Evolutionary conservation across 2,888 invertebrate species (phyloP), one percentile per base, ranked within the genome.

Genomic region (Galerucella nymphaeae): DNA sequence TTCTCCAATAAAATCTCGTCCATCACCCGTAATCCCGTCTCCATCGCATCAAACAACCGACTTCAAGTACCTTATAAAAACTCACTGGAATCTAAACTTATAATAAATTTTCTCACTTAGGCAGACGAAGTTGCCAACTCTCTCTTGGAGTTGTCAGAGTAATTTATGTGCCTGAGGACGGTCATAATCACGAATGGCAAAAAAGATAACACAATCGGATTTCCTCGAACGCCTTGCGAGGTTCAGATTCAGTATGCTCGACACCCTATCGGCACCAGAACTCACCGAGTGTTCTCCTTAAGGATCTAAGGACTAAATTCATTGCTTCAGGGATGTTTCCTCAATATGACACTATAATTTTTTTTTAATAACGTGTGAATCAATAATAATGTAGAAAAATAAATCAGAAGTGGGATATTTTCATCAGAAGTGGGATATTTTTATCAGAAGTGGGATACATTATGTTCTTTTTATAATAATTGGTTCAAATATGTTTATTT

Each of bases 201-300:
- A 86, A 86, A 86, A 86, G 86, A 86, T 86, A 86, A 86, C 86
- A 84, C 83, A 86, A 86, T 85, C 86, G 82, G 86, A 85, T 86
- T 86, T 86, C 83, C 81, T 81, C 80, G 77, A 80, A 79, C 78
- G 82, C 79, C 81, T 80, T 78, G 76, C 70, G 77, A 70, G 80
- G 72, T 72, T 72, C 77, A 79, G 77, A 81, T 83, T 84, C 84
- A 84, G 84, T 84, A 84, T 84, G 84, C 83, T 84, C 79, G 77
- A 77, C 78, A 77, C 74, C 72, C 68, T 76, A 80, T 79, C 79
- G 79, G 77, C 77, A 77, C 73, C 76, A 71, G 73, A 71, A 74
- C 71, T 77, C 76, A 78, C 77, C 71, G 70, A 62, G 67, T 71
- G 48, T 61, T 68, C 62, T 66, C 73, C 74, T 72, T 75, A 74